A percentile compares a stretch with the other conserved stretches of the same genome.
Evolutionary conservation across 1,140 invertebrate species (phyloP).

Genomic region (Nasonia longicornis): DNA sequence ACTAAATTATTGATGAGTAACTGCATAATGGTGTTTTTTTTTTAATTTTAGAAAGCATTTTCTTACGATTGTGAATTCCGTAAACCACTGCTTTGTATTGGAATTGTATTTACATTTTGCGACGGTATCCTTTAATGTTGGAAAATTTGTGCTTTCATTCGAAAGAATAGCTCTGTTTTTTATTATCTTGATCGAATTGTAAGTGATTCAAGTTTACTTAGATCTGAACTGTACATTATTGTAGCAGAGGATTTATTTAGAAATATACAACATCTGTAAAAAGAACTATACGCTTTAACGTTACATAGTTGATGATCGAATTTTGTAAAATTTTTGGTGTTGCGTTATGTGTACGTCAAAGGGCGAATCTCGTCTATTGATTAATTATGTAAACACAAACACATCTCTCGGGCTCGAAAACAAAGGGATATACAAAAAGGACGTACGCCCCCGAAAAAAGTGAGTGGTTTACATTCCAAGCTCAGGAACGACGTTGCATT

Average conservation of each 20-base stretch:
- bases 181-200: neutral
- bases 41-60: neutral
- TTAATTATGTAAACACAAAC: constrained; percentile 10
- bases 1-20: constrained; percentile 10
- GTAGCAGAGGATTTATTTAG: constrained; percentile 52
- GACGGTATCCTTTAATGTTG: constrained; percentile 29
- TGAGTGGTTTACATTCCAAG: constrained; percentile 57
- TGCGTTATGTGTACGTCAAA: constrained; percentile 16
- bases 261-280: constrained; percentile 55
- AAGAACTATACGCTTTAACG: constrained; percentile 53
- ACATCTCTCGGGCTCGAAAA: neutral
- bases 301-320: constrained; percentile 54
- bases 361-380: constrained; percentile 9
- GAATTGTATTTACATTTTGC: constrained; percentile 42
- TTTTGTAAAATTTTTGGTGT: constrained; percentile 54
- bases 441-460: constrained; percentile 43
- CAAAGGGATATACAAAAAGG: constrained; percentile 27
- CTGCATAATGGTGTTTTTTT: constrained; percentile 12
- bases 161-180: neutral
- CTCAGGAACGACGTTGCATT: constrained; percentile 52
- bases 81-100: constrained; percentile 30
- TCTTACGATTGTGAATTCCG: neutral
- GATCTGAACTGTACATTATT: constrained; percentile 53
- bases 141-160: constrained; percentile 19
- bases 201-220: constrained; percentile 40